Evolutionary conservation across 2,113 vertebrate species (phyloP).

Genomic region (Caranx ignobilis): DNA sequence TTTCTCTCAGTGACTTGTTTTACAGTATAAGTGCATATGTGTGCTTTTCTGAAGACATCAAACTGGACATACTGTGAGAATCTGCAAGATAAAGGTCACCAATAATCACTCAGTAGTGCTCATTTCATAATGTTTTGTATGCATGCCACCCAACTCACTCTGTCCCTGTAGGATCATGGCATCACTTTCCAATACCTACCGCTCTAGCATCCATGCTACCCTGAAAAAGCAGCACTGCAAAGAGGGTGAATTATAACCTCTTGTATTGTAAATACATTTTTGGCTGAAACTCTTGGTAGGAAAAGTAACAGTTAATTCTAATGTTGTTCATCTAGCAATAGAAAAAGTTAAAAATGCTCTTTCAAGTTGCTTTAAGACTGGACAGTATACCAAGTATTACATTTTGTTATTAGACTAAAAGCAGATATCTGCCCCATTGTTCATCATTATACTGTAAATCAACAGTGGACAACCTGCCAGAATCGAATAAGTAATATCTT

Average conservation of each 20-base stretch:
- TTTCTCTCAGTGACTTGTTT: not conserved
- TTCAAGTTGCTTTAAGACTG: not conserved
- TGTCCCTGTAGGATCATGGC: too few relatives aligned
- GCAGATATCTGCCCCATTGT: slow-evolving; percentile 15
- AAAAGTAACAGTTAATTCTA: too few relatives aligned
- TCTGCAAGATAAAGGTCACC: not conserved
- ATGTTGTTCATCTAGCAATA: too few relatives aligned
- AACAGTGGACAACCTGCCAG: slow-evolving; percentile 5
- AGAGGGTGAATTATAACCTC: too few relatives aligned
- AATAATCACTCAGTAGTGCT: not conserved
- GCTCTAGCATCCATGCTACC: too few relatives aligned
- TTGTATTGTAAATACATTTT: too few relatives aligned
- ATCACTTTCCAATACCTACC: too few relatives aligned
- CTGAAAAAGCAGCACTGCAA: too few relatives aligned
- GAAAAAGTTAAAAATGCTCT: too few relatives aligned
- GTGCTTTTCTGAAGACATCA: not conserved
- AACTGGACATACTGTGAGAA: not conserved
- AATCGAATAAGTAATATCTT: slow-evolving; percentile 11
- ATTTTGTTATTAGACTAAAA: slow-evolving; percentile 14
- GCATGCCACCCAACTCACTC: too few relatives aligned
- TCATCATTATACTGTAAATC: not conserved
- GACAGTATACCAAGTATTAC: not conserved
- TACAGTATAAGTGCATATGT: not conserved
- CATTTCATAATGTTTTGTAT: too few relatives aligned
- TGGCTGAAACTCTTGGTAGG: too few relatives aligned